Percentiles rank a stretch among this genome's conserved stretches.
Evolutionary conservation across 2,113 vertebrate species (phyloP).

Genomic region (Marcusenius ussheri): DNA sequence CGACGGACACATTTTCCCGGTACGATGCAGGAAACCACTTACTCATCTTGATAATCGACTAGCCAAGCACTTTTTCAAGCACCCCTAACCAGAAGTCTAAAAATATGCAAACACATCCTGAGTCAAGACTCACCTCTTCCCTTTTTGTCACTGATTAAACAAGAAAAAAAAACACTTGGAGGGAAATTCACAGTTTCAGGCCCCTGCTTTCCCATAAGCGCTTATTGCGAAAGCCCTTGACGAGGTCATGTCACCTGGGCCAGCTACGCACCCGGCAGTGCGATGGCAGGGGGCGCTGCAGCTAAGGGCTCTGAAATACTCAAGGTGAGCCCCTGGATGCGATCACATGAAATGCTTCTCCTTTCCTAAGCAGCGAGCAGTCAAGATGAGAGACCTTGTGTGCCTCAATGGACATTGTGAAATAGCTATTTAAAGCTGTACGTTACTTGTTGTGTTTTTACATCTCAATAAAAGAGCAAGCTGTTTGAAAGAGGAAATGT

Average conservation of each 20-base stretch:
- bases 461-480: neutral
- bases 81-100: conserved; percentile 45
- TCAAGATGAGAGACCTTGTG: neutral
- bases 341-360: neutral
- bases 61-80: conserved; percentile 54
- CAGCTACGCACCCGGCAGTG: neutral
- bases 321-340: neutral
- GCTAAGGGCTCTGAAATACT: neutral
- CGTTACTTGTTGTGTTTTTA: neutral
- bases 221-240: conserved; percentile 44
- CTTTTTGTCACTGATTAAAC: conserved; percentile 57
- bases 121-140: conserved; percentile 62
- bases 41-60: conserved; percentile 50
- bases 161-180: conserved; percentile 45
- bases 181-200: conserved; percentile 49
- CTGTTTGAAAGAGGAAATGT: neutral
- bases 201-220: conserved; percentile 54
- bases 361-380: neutral
- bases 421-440: neutral
- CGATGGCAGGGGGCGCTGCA: neutral
- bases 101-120: conserved; percentile 28
- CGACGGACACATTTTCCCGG: conserved; percentile 30
- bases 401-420: neutral
- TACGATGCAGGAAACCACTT: conserved; percentile 42
- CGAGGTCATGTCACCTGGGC: neutral